Evolutionary conservation across 2,113 vertebrate species (phyloP).

Genomic region (Laterallus jamaicensis): DNA sequence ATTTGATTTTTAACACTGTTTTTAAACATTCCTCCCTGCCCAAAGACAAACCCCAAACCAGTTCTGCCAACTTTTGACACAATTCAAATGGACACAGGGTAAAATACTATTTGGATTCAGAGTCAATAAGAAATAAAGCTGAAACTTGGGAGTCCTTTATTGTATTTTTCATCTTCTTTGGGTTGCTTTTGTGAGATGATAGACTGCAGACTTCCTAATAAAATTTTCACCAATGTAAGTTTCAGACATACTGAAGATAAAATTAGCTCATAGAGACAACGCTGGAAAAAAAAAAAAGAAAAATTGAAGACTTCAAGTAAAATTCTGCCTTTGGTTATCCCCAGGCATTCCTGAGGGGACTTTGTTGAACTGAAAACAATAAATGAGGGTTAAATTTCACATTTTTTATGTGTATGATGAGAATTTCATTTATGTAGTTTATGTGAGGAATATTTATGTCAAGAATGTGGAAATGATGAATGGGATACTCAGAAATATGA

Average conservation of each 20-base stretch:
- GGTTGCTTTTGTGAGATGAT: slow-evolving; percentile 19
- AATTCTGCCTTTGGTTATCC: slow-evolving; percentile 40
- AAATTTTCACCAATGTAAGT: not conserved
- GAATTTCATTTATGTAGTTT: not conserved
- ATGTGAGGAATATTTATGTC: not conserved
- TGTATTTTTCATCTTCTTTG: not conserved
- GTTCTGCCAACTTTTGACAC: not conserved
- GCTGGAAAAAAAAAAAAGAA: slow-evolving; percentile 31
- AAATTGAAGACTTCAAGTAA: not conserved
- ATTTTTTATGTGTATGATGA: not conserved
- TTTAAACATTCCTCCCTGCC: not conserved
- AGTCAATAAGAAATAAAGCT: not conserved
- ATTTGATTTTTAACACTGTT: slow-evolving; percentile 1
- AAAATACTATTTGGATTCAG: slow-evolving; percentile 1
- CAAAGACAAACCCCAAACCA: not conserved
- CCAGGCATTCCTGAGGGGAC: slow-evolving; percentile 12
- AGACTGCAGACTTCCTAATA: slow-evolving; percentile 13
- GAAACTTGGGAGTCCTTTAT: not conserved
- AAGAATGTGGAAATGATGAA: not conserved
- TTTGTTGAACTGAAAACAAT: not conserved
- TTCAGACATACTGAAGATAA: slow-evolving; percentile 6
- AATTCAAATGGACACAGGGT: not conserved
- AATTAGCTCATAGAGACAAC: slow-evolving; percentile 45
- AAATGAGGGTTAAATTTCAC: slow-evolving; percentile 28
- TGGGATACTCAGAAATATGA: not conserved